Base-by-base conservation (phyloP, 2,113 vertebrate species). In the Crypturellus undulatus region DNA sequence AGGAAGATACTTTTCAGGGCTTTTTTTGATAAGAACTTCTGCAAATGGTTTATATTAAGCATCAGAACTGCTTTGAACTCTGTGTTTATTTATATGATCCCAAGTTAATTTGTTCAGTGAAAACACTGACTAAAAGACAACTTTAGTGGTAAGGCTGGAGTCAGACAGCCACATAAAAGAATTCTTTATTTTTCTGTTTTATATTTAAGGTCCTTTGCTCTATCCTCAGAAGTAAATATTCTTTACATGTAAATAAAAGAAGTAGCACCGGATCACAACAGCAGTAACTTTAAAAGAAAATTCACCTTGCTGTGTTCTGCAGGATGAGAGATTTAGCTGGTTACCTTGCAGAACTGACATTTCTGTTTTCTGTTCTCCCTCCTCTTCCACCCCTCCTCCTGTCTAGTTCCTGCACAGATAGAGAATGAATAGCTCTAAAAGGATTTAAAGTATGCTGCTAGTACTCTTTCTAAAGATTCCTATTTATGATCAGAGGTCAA, bases 1-100 rank as follows among this genome's bases (percentile, higher is more conserved):
- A 32, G 13, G 76, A 47, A 92, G 62, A 68, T 71, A 67, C n/a
- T 96, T 87, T 90, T 93, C 56, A 20, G 8, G 8, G 12, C 80
- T 90, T 91, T 52, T 94, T 96, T 87, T 94, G 19, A 81, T 88
- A 94, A 95, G 51, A 91, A 45, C 13, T 64, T 58, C 56, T 64
- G 38, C 92, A 68, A 79, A 83, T 79, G 64, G 64, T 70, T 96
- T 42, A 63, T 83, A 90, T 90, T 96, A 89, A 84, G 90, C 85
- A 90, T 52, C 16, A 76, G 36, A 65, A 87, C 28, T 71, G 3
- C 60, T 92, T 51, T 92, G 80, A 92, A 87, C 42, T 56, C 36
- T 82, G 16, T 58, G 22, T 81, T 96, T 96, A 86, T 96, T 89
- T 93, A 21, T 87, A 59, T 9, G 89, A 79, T 28, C 7, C 32